Conservation (phyloP, 1,140 invertebrate genomes). For the Tigriopus japonicus region DNA sequence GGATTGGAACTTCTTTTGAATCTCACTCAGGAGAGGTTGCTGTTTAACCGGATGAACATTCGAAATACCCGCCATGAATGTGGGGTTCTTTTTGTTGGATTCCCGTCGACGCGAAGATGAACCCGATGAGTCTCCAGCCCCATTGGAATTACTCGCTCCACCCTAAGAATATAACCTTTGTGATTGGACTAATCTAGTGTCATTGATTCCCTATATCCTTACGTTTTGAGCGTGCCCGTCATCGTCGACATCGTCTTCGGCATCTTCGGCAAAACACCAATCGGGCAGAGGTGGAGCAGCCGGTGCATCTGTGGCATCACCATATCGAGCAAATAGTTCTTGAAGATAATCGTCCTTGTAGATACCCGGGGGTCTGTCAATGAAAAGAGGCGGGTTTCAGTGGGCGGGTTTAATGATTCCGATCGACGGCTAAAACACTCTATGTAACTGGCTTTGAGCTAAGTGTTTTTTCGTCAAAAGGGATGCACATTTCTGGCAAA, state of each 20-base stretch:
- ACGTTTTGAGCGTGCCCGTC: conserved; percentile 15
- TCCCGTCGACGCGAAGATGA: conserved; percentile 20
- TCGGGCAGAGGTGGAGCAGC: conserved; percentile 50
- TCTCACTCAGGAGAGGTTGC: conserved; percentile 36
- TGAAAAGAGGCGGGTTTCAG: too few species aligned
- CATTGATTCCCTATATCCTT: too few species aligned
- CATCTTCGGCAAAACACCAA: conserved; percentile 41
- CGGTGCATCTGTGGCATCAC: conserved; percentile 43
- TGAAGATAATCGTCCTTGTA: conserved; percentile 46
- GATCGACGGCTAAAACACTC: too few species aligned
- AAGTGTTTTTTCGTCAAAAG: too few species aligned
- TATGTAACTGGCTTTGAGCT: too few species aligned
- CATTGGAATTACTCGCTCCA: neutral
- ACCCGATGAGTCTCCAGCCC: conserved; percentile 19
- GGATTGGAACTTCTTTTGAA: conserved; percentile 53
- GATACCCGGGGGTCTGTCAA: conserved; percentile 41
- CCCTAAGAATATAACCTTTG: too few species aligned
- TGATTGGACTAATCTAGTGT: too few species aligned
- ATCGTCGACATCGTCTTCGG: conserved; percentile 20
- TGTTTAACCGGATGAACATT: conserved; percentile 44
- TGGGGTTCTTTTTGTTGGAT: conserved; percentile 33
- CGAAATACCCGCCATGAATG: conserved; percentile 59
- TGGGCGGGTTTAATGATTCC: too few species aligned
- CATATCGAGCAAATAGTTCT: conserved; percentile 46
- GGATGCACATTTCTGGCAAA: too few species aligned